These are phyloP conservation scores for Lagopus muta DNA, from an alignment of 2,113 vertebrate species.

Conservation along the genomic window DNA sequence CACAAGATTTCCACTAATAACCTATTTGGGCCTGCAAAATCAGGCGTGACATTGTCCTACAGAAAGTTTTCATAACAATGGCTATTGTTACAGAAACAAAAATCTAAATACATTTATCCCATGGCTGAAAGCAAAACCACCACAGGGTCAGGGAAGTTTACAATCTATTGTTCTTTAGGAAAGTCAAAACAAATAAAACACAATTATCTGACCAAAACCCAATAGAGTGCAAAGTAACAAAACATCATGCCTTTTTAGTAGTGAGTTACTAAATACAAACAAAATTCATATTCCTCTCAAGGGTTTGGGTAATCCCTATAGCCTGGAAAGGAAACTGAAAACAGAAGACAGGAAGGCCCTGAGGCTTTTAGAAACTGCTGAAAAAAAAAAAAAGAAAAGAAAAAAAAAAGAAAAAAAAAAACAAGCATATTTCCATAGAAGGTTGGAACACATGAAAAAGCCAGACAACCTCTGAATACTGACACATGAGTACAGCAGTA, in stretches of 20 bases:
- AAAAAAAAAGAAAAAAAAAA: too few relatives aligned
- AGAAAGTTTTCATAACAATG: background rate
- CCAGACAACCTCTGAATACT: slow-evolving; percentile 17
- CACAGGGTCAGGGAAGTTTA: background rate
- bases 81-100: background rate
- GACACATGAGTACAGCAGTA: background rate
- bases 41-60: background rate
- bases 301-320: slow-evolving; percentile 59
- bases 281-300: background rate
- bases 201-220: background rate
- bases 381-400: background rate
- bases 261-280: background rate
- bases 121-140: background rate
- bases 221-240: background rate
- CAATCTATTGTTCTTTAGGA: background rate
- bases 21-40: background rate
- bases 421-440: background rate
- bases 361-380: slow-evolving; percentile 60
- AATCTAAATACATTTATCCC: background rate
- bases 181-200: background rate
- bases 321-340: slow-evolving; percentile 64
- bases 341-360: slow-evolving; percentile 68
- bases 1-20: background rate
- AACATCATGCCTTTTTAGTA: background rate
- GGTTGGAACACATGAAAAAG: slow-evolving; percentile 20